Percentiles rank a stretch among this genome's conserved stretches.
These are phyloP conservation scores for Mirza zaza DNA, from an alignment of 2,113 vertebrate genomes.

Conservation along the genomic window DNA sequence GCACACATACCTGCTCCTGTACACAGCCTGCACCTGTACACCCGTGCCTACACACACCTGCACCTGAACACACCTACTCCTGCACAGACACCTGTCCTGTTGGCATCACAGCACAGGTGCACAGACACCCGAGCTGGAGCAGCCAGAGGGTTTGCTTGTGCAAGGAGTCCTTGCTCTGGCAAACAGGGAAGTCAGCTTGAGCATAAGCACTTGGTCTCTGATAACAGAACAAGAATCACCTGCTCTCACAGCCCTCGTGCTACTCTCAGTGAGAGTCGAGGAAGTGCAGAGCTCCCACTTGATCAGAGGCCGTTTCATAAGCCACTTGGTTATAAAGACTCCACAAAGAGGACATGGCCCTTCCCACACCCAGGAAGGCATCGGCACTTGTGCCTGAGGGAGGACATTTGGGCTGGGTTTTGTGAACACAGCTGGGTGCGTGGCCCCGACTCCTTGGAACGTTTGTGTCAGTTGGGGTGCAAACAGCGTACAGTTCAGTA, in stretches of 20 bases:
- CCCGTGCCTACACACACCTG: too few species aligned
- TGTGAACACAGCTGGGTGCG: accelerated
- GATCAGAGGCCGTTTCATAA: neutral
- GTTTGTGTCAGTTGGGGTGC: too few species aligned
- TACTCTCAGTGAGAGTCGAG: neutral
- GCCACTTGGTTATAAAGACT: neutral
- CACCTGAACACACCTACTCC: neutral
- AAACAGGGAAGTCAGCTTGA: neutral
- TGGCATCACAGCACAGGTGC: accelerated
- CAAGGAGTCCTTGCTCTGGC: neutral
- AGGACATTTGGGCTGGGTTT: neutral
- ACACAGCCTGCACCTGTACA: neutral
- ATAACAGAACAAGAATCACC: too few species aligned
- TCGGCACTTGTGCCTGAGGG: neutral
- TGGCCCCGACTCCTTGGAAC: accelerated
- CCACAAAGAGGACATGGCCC: neutral
- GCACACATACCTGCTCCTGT: neutral
- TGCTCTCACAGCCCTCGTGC: neutral
- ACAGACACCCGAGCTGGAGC: accelerated
- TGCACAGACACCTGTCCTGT: neutral
- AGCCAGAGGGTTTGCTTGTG: neutral
- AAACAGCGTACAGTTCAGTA: accelerated
- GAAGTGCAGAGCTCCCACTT: neutral
- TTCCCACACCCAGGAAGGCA: neutral
- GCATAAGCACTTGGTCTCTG: neutral